These are phyloP conservation scores for Tachina lurida DNA, from an alignment of 2,888 invertebrate species.

Conservation along the genomic window DNA sequence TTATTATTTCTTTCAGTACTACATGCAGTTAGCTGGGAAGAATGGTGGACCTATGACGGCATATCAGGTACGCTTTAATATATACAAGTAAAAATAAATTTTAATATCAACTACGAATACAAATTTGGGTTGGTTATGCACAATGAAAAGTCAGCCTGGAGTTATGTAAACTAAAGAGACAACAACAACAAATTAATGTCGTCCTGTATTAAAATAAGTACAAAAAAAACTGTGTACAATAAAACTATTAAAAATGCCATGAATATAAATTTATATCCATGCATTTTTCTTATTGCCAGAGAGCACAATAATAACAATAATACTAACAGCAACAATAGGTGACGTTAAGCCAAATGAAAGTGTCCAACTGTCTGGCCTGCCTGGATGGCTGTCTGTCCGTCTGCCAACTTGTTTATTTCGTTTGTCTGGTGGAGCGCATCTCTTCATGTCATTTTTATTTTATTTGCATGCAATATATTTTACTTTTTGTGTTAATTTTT, in stretches of 20 bases:
- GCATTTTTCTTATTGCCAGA: conserved; percentile 22
- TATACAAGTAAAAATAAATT: conserved; percentile 18
- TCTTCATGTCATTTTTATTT: conserved; percentile 31
- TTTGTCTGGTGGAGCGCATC: conserved; percentile 52
- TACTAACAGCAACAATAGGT: conserved; percentile 46
- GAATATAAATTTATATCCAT: conserved; percentile 28
- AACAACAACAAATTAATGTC: conserved; percentile 5
- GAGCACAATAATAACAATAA: conserved; percentile 24
- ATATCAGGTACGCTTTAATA: conserved; percentile 90
- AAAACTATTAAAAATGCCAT: conserved; percentile 16
- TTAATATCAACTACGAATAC: conserved; percentile 44
- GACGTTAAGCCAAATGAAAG: conserved; percentile 55
- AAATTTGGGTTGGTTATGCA: conserved; percentile 56
- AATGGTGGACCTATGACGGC: conserved; percentile 98
- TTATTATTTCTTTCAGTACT: conserved; percentile 76
- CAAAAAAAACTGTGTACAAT: background rate
- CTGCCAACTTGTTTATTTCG: conserved; percentile 25
- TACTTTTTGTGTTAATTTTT: background rate
- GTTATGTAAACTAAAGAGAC: conserved; percentile 18
- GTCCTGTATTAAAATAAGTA: conserved; percentile 19
- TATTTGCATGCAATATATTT: conserved; percentile 28
- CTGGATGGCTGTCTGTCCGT: conserved; percentile 19
- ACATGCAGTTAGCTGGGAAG: conserved; percentile 90
- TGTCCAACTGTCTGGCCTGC: conserved; percentile 63
- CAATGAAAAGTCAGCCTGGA: conserved; percentile 26